Conservation (phyloP, 2,888 invertebrate genomes). For the Drosophila paracracens region DNA sequence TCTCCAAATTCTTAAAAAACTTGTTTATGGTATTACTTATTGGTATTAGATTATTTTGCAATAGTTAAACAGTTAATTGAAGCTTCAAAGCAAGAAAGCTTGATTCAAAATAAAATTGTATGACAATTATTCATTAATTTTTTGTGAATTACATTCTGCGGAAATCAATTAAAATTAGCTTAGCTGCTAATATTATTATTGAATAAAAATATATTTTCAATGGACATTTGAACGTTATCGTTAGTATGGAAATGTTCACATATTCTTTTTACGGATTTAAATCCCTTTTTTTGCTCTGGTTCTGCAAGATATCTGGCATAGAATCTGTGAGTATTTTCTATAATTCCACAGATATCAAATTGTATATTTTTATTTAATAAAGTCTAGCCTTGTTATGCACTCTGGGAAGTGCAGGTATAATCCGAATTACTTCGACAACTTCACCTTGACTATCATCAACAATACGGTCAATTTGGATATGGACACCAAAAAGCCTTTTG, state of each 20-base stretch:
- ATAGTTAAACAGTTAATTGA: not conserved
- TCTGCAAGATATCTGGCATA: not conserved
- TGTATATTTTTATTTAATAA: not conserved
- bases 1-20: too few relatives aligned
- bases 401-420: slow-evolving; percentile 40
- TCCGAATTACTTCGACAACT: slow-evolving; percentile 55
- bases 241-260: slow-evolving; percentile 31
- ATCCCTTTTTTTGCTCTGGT: slow-evolving; percentile 19
- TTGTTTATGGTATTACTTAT: not conserved
- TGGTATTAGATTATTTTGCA: not conserved
- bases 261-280: not conserved
- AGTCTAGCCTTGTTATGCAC: slow-evolving; percentile 50
- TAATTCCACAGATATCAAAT: not conserved
- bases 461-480: slow-evolving; percentile 57
- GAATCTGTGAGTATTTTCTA: slow-evolving; percentile 42
- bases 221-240: slow-evolving; percentile 25
- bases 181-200: not conserved
- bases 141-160: not conserved
- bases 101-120: not conserved
- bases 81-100: not conserved
- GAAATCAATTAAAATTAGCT: slow-evolving; percentile 38
- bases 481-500: slow-evolving; percentile 31
- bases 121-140: not conserved
- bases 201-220: not conserved
- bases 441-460: slow-evolving; percentile 49